Percentiles rank a stretch among this genome's conserved stretches.
These are phyloP conservation scores for Phalacrocorax brasilianus DNA, from an alignment of 2,113 vertebrate species.

Conservation along the genomic window DNA sequence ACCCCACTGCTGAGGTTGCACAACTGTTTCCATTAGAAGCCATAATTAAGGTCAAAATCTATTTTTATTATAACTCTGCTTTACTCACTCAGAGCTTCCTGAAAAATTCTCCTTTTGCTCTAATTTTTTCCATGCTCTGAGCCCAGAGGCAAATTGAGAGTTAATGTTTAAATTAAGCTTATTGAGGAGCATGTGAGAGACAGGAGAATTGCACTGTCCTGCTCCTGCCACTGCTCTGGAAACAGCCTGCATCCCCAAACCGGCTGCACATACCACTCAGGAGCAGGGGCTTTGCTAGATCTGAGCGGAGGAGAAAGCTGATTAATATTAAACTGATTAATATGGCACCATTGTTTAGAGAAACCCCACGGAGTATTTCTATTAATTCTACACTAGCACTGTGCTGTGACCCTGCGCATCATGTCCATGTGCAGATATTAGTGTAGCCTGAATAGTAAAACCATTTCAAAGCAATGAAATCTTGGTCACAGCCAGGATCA, in stretches of 20 bases:
- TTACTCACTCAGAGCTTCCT: slow-evolving; percentile 15
- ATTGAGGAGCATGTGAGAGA: slow-evolving; percentile 2
- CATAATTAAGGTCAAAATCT: slow-evolving; percentile 67
- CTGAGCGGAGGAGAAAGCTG: neutral
- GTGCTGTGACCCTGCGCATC: accelerated
- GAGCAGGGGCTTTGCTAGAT: neutral
- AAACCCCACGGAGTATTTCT: neutral
- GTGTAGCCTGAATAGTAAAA: neutral
- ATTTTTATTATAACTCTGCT: slow-evolving; percentile 34
- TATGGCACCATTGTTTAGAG: slow-evolving; percentile 19
- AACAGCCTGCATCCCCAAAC: neutral
- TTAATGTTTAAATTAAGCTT: slow-evolving; percentile 52
- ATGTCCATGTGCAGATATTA: neutral
- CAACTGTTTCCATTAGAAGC: slow-evolving; percentile 47
- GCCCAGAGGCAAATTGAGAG: slow-evolving; percentile 21
- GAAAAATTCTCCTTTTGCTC: slow-evolving; percentile 25
- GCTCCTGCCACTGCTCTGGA: neutral
- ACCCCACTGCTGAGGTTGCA: slow-evolving; percentile 37
- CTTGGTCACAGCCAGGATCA: neutral
- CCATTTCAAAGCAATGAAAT: neutral
- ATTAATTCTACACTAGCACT: slow-evolving; percentile 9
- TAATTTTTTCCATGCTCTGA: slow-evolving; percentile 38
- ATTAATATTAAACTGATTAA: slow-evolving; percentile 56
- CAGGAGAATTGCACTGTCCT: neutral
- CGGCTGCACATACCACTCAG: neutral